Evolutionary conservation across 2,113 vertebrate species (phyloP).

Genomic region (Cettia cetti): DNA sequence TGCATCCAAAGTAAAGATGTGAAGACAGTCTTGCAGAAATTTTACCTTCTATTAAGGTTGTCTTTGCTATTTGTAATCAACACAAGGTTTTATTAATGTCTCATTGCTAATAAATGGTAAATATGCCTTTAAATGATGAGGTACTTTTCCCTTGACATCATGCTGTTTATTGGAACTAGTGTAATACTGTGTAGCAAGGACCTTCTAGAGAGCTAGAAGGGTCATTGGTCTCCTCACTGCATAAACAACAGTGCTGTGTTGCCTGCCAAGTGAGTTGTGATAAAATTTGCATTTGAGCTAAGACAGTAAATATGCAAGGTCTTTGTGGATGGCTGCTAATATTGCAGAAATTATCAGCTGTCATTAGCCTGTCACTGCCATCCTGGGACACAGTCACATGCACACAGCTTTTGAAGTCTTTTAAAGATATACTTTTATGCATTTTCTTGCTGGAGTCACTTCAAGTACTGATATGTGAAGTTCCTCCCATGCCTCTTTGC

Average conservation of each 20-base stretch:
- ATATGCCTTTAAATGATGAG: not conserved
- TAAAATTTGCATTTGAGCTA: not conserved
- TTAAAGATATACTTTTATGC: not conserved
- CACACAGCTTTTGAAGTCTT: not conserved
- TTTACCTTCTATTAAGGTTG: not conserved
- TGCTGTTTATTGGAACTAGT: not conserved
- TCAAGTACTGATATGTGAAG: not conserved
- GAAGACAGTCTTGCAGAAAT: not conserved
- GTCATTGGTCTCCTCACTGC: not conserved
- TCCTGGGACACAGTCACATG: not conserved
- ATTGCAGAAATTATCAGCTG: not conserved
- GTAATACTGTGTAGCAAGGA: not conserved
- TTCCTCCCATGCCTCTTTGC: not conserved
- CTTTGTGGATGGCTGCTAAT: not conserved
- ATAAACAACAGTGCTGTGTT: not conserved
- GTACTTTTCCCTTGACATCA: not conserved
- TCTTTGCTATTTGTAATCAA: not conserved
- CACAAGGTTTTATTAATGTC: not conserved
- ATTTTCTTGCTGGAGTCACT: not conserved
- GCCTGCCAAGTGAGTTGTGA: not conserved
- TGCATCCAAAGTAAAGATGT: not conserved
- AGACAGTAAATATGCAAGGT: not conserved
- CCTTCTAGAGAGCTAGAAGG: not conserved
- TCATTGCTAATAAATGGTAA: not conserved
- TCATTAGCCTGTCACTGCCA: not conserved